Conservation (phyloP, 2,888 invertebrate species). For the Meganola albula region DNA sequence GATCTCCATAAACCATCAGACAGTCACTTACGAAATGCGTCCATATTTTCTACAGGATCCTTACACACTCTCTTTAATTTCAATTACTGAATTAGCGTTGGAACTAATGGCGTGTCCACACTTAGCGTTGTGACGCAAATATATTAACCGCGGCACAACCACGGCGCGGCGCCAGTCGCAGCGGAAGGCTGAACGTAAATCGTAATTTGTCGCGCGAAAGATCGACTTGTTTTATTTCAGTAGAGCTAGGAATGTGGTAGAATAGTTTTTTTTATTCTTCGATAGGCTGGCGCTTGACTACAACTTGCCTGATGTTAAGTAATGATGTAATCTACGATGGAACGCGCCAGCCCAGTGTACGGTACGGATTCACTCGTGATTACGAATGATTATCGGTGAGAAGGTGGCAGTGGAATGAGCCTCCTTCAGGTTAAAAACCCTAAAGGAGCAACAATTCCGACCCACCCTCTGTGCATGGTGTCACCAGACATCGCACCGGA, state of each 20-base stretch:
- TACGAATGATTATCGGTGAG: not conserved
- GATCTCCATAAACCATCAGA: too few relatives aligned
- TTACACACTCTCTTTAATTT: conserved; percentile 19
- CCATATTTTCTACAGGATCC: too few relatives aligned
- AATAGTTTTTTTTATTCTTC: too few relatives aligned
- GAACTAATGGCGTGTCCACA: conserved; percentile 4
- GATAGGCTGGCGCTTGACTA: too few relatives aligned
- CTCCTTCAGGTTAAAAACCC: too few relatives aligned
- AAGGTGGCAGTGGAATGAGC: not conserved
- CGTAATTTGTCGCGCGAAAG: conserved; percentile 36
- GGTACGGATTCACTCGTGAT: not conserved
- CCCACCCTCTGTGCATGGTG: too few relatives aligned
- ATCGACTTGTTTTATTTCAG: conserved; percentile 33
- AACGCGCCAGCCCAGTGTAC: not conserved
- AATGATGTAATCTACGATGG: not conserved
- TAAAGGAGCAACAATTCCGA: too few relatives aligned
- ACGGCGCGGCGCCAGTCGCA: conserved; percentile 29
- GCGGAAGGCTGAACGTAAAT: conserved; percentile 32
- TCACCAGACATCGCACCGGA: too few relatives aligned
- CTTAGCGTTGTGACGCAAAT: not conserved
- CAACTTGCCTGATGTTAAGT: not conserved
- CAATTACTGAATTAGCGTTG: conserved; percentile 28
- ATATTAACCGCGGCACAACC: conserved; percentile 17
- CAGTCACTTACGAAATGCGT: too few relatives aligned
- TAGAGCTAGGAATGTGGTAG: conserved; percentile 26